Evolutionary conservation across 2,797 vertebrate genomes (phyloP), one percentile per base, ranked within the genome.

Genomic region (Hafferia zeledoni): DNA sequence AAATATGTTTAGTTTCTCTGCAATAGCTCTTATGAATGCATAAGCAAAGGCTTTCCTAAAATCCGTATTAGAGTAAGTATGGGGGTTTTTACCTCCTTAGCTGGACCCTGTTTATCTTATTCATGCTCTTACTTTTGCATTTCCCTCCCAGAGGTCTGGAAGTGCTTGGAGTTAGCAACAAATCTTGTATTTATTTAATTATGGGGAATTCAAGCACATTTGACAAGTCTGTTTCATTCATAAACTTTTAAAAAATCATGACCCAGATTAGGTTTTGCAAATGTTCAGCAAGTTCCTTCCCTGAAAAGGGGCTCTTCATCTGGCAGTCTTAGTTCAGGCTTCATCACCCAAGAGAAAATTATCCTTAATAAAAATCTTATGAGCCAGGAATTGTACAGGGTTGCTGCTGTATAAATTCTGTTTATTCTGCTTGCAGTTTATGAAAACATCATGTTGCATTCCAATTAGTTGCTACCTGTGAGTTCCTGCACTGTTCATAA

Each of bases 371-470:
- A 69, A 89, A 74, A 8, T 57, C 14, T 37, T 50, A 17, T 49
- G 35, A 85, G 13, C 6, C 27, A 75, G 46, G 20, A 90, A 67
- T 27, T 65, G 23, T 50, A 43, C 28, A 52, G 30, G 6, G 10
- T 75, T 16, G 3, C 30, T 33, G 6, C 39, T 83, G 71, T 83
- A 43, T 56, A 50, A 30, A 49, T 67, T 89, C 24, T 75, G 23
- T 87, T 93, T 87, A 55, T 93, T 70, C 49, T 43, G 57, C 60
- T 74, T 81, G 28, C n/a, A 65, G 31, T 44, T 93, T 90, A 90
- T 41, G 28, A 65, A 83, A 91, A 64, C 30, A 76, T 63, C 20
- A 30, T 17, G 22, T 55, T 84, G 24, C 23, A 56, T 95, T 96
- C 50, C 30, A 60, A 2, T 59, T 84, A 85, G 68, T 75, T 85